Conservation (phyloP, 2,888 invertebrate genomes). For the Dermolepida albohirtum region DNA sequence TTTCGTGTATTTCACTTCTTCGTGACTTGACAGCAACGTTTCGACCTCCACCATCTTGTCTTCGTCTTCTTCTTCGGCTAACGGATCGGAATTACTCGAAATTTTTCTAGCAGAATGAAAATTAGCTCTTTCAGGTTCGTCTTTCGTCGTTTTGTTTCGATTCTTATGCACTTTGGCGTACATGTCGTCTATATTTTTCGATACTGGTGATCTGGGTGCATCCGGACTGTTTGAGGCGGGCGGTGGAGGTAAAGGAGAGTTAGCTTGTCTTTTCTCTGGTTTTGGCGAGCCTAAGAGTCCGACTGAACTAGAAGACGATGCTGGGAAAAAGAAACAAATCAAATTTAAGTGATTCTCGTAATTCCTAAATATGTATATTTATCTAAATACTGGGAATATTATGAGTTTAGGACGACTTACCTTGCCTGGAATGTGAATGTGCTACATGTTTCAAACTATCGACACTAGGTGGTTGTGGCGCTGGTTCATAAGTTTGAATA, state of each 20-base stretch:
- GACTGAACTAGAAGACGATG: slow-evolving; percentile 74
- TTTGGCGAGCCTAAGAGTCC: slow-evolving; percentile 78
- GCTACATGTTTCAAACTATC: slow-evolving; percentile 72
- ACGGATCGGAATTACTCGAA: slow-evolving; percentile 45
- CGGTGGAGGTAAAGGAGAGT: slow-evolving; percentile 88
- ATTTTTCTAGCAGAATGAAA: slow-evolving; percentile 52
- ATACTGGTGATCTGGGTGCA: slow-evolving; percentile 52
- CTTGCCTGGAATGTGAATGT: slow-evolving; percentile 72
- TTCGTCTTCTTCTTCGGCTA: slow-evolving; percentile 23
- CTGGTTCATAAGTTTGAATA: slow-evolving; percentile 58
- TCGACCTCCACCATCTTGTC: neutral
- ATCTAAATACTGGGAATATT: too few species aligned
- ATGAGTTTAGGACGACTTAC: slow-evolving; percentile 54
- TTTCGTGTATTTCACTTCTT: slow-evolving; percentile 45
- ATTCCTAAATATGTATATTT: too few species aligned
- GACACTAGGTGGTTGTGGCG: slow-evolving; percentile 72
- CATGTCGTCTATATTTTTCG: slow-evolving; percentile 85
- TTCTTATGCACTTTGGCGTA: slow-evolving; percentile 88
- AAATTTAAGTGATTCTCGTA: too few species aligned
- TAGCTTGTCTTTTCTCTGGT: slow-evolving; percentile 90
- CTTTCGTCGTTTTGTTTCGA: slow-evolving; percentile 48
- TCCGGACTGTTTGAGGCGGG: slow-evolving; percentile 59
- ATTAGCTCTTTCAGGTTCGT: slow-evolving; percentile 50
- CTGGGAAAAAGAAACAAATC: slow-evolving; percentile 58
- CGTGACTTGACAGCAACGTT: slow-evolving; percentile 28